Evolutionary conservation across 2,888 invertebrate genomes (phyloP), one percentile per base, ranked within the genome.

Genomic region (Sesia apiformis): DNA sequence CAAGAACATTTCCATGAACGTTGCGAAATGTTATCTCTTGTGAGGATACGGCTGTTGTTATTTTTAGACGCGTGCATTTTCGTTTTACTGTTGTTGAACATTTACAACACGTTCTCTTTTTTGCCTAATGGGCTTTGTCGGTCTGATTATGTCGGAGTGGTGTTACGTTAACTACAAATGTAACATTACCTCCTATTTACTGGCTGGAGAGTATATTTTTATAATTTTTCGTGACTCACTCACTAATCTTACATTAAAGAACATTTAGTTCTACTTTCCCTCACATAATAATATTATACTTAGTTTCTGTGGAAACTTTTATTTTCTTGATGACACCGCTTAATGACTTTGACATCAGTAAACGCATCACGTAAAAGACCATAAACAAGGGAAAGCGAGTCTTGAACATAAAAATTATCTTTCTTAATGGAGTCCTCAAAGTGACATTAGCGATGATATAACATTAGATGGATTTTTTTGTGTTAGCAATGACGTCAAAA

Each of bases 21-120:
- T 86, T 85, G 84, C 86, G 84, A 85, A 86, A 87, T 76, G 73
- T 77, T 80, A 79, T 79, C 74, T 73, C 71, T 74, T 46, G 7
- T 50, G 50, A 50, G 50, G 50, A 50, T 50, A 50, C 50, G 67
- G 64, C 63, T 65, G 62, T 66, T 65, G 64, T 66, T 58, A 60
- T 63, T 64, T 62, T 65, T 58, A 58, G 57, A 55, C 46, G 7
- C 7, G 8, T 46, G 46, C 7, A n/a, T 46, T 46, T 46, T 46
- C 46, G 23, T 46, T 46, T 23, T 23, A 23, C 23, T 23, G 23
- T 23, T 23, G 23, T 23, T 23, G 23, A 23, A 23, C 23, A 23
- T 23, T 23, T 23, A 23, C 23, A 23, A 23, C 23, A 23, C 23
- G 23, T 23, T 23, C 23, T 23, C 23, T 23, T 23, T 23, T 23